Evolutionary conservation across 2,888 invertebrate species (phyloP).

Genomic region (Leistus spinibarbis): DNA sequence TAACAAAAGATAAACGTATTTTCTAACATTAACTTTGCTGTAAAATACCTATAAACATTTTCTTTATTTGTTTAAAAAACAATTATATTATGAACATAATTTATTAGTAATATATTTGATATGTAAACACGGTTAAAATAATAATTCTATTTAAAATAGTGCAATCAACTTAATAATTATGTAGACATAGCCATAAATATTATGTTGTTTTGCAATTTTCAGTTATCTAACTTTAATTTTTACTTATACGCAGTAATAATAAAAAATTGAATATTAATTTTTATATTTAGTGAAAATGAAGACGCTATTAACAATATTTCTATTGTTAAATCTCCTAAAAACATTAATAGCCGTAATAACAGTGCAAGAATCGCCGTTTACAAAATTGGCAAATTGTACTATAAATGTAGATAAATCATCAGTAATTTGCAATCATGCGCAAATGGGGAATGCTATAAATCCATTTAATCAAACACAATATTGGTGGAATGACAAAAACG

Average conservation of each 20-base stretch:
- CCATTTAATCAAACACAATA: not conserved
- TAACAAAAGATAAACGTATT: not conserved
- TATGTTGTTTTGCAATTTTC: too few relatives aligned
- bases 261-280: not conserved
- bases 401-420: not conserved
- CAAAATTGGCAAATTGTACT: not conserved
- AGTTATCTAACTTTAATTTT: too few relatives aligned
- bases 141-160: too few relatives aligned
- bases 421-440: constrained; percentile 1
- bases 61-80: too few relatives aligned
- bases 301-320: not conserved
- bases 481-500: not conserved
- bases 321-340: not conserved
- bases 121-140: too few relatives aligned
- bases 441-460: not conserved
- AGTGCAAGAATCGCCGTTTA: not conserved
- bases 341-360: not conserved
- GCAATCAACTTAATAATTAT: too few relatives aligned
- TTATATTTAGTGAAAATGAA: not conserved
- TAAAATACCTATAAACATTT: too few relatives aligned
- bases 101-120: too few relatives aligned
- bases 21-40: too few relatives aligned
- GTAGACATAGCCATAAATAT: too few relatives aligned
- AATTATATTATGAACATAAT: too few relatives aligned
- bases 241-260: too few relatives aligned